Conservation (phyloP, 1,140 invertebrate genomes). For the Diorhabda carinulata region DNA sequence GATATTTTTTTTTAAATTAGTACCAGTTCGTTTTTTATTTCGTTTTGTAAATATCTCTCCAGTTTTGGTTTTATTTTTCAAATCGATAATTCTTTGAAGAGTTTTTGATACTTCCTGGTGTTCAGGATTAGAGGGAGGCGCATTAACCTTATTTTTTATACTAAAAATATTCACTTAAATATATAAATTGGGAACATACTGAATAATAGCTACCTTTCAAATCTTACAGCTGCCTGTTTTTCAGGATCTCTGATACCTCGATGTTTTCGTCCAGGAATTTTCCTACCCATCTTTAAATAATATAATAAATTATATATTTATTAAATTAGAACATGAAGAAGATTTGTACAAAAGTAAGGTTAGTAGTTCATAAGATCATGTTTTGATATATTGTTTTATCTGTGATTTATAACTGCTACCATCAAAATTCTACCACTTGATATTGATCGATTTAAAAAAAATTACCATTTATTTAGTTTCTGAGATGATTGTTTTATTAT, state of each 20-base stretch:
- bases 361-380: not conserved
- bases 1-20: slow-evolving; percentile 4
- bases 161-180: slow-evolving; percentile 47
- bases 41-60: slow-evolving; percentile 41
- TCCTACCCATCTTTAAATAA: slow-evolving; percentile 60
- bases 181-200: too few species aligned
- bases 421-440: too few species aligned
- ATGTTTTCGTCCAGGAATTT: slow-evolving; percentile 71
- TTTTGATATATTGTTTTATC: too few species aligned
- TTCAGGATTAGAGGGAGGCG: slow-evolving; percentile 59
- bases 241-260: slow-evolving; percentile 65
- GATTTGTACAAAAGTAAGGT: not conserved
- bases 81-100: slow-evolving; percentile 55
- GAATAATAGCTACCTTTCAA: slow-evolving; percentile 50
- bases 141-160: slow-evolving; percentile 63
- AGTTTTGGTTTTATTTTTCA: slow-evolving; percentile 52
- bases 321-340: not conserved
- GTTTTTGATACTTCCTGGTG: slow-evolving; percentile 65
- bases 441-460: too few species aligned
- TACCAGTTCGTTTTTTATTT: slow-evolving; percentile 30
- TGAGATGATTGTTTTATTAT: too few species aligned
- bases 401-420: too few species aligned
- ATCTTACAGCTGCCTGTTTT: slow-evolving; percentile 57
- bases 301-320: slow-evolving; percentile 23
- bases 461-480: too few species aligned